Evolutionary conservation across 2,888 invertebrate genomes (phyloP), one percentile per base, ranked within the genome.

Genomic region (Lepidocyrtoides sp.): DNA sequence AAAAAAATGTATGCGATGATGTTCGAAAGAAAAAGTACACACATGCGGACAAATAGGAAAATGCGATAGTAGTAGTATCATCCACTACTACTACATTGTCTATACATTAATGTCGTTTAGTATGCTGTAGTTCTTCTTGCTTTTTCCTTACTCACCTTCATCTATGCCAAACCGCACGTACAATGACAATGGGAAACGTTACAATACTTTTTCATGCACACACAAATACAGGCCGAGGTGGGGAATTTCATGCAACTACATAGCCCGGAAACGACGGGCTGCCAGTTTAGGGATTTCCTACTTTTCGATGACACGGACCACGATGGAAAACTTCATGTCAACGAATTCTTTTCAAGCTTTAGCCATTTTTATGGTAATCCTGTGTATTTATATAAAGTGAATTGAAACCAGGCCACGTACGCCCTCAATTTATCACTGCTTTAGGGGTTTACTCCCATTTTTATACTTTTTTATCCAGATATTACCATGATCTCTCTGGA

Each of bases 281-380:
- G 97, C 95, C 96, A 96, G 7, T 95, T 97, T 85, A 96, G 96
- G 4, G 97, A 97, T 95, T 96, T 97, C 96, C 96, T 97, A 90
- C 96, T 96, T 91, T 97, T 96, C 95, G 97, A 97, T 94, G 97
- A 97, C 95, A 95, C 96, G 4, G 96, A 97, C 95, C 96, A 96
- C 93, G 97, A 97, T 94, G 96, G 96, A 23, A 96, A 96, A 93
- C 95, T 97, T 63, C 96, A 96, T 95, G 96, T 97, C 94, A 97
- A 97, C 94, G 97, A 97, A 95, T 97, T 97, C 95, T 97, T 97
- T 95, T 96, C 96, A 93, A 97, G 97, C 91, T 97, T 97, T 95
- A 97, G 97, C 96, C 97, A 97, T 96, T 96, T 97, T 93, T 97
- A 97, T 96, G 97, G 97, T 97, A 95, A 96, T 96, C 96, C 93